Conservation (phyloP, 30 jellyfish, hydroid and myxozoan species). For the Chrysaora quinquecirrha region DNA sequence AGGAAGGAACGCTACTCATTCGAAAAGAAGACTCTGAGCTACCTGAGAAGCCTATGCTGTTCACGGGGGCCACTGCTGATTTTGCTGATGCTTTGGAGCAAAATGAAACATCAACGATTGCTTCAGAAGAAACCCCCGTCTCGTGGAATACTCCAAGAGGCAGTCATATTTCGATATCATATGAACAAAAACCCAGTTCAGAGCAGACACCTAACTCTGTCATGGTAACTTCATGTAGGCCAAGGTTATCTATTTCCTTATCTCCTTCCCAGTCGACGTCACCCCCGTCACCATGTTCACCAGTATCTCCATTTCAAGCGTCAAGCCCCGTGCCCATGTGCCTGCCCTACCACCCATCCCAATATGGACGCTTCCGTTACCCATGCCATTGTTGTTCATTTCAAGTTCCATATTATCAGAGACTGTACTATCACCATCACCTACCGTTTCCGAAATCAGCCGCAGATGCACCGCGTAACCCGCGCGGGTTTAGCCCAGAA, state of each 20-base stretch:
- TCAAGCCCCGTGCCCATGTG: constrained; percentile 62
- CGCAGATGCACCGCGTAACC: neutral
- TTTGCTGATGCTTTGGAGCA: neutral
- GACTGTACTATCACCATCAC: constrained; percentile 29
- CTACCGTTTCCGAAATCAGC: constrained; percentile 15
- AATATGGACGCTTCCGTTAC: constrained; percentile 11
- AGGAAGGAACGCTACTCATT: too few relatives aligned
- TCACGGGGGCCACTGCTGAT: constrained; percentile 20
- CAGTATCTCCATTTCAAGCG: constrained; percentile 55
- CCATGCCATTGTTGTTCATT: constrained; percentile 47
- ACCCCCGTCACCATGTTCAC: constrained; percentile 32
- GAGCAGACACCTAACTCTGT: neutral
- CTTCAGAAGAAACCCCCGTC: neutral
- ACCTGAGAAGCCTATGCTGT: too few relatives aligned
- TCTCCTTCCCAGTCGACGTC: constrained; percentile 22
- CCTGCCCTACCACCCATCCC: constrained; percentile 20
- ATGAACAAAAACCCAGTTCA: neutral
- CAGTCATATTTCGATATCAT: neutral
- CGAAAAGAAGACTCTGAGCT: too few relatives aligned
- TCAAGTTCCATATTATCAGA: constrained; percentile 45
- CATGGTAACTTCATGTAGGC: neutral
- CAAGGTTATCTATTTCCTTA: constrained; percentile 6
- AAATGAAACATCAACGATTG: neutral
- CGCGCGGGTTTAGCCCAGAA: neutral
- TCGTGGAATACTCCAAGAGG: neutral